A percentile compares a stretch with the other conserved stretches of the same genome.
Evolutionary conservation across 1,140 invertebrate genomes (phyloP).

Genomic region (Rhopalosiphum maidis): DNA sequence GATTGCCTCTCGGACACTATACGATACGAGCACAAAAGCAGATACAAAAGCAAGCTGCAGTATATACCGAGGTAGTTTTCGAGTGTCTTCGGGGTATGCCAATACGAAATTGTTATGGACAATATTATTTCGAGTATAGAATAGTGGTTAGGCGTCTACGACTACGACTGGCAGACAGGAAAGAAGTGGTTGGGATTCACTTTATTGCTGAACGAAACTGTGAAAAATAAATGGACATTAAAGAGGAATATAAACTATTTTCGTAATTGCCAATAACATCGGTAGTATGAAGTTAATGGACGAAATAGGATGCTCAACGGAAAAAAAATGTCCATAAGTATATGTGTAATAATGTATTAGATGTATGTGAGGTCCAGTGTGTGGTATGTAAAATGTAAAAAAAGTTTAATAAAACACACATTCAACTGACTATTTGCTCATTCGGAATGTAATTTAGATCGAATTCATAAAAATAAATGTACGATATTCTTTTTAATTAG

Average conservation of each 20-base stretch:
- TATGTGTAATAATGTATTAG: neutral
- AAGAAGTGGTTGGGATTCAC: neutral
- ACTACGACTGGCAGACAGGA: neutral
- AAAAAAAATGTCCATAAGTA: neutral
- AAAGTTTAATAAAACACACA: constrained; percentile 13
- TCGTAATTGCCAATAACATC: constrained; percentile 4
- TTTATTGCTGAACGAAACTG: neutral
- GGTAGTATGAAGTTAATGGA: neutral
- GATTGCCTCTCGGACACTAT: neutral
- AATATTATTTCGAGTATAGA: neutral
- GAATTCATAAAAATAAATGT: constrained; percentile 11
- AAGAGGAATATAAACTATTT: neutral
- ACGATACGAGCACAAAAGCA: neutral
- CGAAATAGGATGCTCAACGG: neutral
- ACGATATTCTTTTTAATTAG: constrained; percentile 4
- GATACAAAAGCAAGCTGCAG: neutral
- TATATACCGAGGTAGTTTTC: neutral
- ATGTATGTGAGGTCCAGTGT: neutral
- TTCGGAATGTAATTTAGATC: constrained; percentile 4
- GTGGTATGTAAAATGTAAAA: neutral
- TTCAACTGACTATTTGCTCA: neutral
- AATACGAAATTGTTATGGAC: neutral
- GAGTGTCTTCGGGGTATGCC: neutral
- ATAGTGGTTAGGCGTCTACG: neutral
- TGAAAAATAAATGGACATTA: neutral